phyloP scores from a whole-genome alignment of 1,140 invertebrate species.

The Drosophila pallidifrons region DNA sequence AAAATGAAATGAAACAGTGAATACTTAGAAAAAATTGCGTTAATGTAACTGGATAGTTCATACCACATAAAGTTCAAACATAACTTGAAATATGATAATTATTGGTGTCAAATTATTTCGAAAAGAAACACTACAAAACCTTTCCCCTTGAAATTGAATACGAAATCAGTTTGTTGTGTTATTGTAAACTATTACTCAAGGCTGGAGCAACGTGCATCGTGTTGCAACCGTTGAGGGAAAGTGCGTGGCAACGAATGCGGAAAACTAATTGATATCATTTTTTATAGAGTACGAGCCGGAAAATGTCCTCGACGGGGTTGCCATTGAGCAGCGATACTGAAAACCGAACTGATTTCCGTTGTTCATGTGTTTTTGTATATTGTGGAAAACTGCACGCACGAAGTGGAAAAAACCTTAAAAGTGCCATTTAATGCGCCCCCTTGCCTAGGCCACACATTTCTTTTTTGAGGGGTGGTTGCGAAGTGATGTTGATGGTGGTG shows the following conservation, averaged over 20 bases:
- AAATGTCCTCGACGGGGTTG: conserved; percentile 18
- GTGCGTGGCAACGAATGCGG: conserved; percentile 3
- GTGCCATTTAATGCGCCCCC: conserved; percentile 44
- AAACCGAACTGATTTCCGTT: conserved; percentile 37
- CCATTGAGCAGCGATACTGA: not conserved
- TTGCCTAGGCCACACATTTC: not conserved
- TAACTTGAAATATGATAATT: not conserved
- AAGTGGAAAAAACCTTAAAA: conserved; percentile 43
- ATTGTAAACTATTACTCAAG: conserved; percentile 30
- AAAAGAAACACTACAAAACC: not conserved
- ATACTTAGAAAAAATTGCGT: no score
- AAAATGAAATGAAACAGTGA: no score
- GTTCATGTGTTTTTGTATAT: conserved; percentile 22
- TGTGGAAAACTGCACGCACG: conserved; percentile 26
- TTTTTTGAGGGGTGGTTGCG: conserved; percentile 14
- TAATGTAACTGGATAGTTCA: no score
- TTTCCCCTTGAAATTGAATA: conserved; percentile 12
- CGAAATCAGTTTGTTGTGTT: conserved; percentile 12
- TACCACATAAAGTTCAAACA: not conserved
- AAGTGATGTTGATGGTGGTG: conserved; percentile 24
- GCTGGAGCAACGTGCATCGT: conserved; percentile 16
- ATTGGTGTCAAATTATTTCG: not conserved
- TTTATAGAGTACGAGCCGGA: conserved; percentile 3
- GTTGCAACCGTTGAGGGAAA: conserved; percentile 21
- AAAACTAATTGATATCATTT: conserved; percentile 56